Evolutionary conservation across 1,140 invertebrate species (phyloP).

Genomic region (honey bee (Apis mellifera)): DNA sequence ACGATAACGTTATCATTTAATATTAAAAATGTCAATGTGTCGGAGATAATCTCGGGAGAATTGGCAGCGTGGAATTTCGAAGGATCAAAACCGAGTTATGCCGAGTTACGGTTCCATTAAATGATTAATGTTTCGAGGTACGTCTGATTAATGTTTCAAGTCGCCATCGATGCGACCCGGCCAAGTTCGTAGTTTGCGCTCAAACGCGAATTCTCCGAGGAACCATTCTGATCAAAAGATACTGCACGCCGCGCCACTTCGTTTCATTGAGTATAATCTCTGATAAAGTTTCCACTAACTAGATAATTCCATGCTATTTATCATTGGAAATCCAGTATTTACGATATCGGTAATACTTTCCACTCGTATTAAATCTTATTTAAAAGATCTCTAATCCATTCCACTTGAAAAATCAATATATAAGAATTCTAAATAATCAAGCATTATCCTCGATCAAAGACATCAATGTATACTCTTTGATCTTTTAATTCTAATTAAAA

Average conservation of each 20-base stretch:
- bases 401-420: no score
- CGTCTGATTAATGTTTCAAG: conserved; percentile 17
- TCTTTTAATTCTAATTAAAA: no score
- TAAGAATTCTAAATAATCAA: no score
- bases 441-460: no score
- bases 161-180: not conserved
- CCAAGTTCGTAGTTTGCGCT: conserved; percentile 9
- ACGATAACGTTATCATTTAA: no score
- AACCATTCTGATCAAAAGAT: conserved; percentile 21
- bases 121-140: conserved; percentile 15
- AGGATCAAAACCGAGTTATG: not conserved
- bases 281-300: conserved; percentile 1
- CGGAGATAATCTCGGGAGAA: not conserved
- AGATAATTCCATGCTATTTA: not conserved
- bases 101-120: conserved; percentile 20
- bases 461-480: no score
- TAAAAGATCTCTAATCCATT: no score
- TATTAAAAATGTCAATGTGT: not conserved
- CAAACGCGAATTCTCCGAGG: conserved; percentile 18
- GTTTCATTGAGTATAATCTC: not conserved
- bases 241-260: conserved; percentile 11
- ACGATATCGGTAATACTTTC: no score
- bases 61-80: not conserved
- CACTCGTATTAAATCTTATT: no score
- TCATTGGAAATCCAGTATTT: not conserved